phyloP scores from a whole-genome alignment of 2,797 vertebrate genomes.

The Darevskia mixta region DNA sequence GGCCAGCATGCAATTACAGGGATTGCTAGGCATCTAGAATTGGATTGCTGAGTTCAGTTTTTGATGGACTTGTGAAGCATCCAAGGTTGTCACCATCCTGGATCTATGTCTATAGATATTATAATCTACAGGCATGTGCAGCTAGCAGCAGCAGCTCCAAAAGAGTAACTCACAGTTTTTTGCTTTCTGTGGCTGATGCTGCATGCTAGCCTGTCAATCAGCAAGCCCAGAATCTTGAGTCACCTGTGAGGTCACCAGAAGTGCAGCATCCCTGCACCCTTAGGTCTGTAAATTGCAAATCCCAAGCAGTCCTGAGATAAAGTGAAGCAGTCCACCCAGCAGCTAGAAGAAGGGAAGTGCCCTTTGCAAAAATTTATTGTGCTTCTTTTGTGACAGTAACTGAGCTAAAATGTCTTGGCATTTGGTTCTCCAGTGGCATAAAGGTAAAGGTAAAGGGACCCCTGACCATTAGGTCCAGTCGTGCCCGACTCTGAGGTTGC shows the following conservation, averaged over 20 bases:
- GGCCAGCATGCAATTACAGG: neutral
- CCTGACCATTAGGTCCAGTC: too few relatives aligned
- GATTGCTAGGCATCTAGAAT: neutral
- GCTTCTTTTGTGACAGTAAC: neutral
- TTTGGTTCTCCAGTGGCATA: neutral
- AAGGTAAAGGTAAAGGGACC: too few relatives aligned
- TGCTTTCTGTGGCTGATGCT: neutral
- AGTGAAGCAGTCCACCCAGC: neutral
- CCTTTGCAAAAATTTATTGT: too few relatives aligned
- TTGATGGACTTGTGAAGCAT: neutral
- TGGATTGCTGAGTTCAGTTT: neutral
- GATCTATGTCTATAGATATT: neutral
- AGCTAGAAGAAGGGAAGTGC: too few relatives aligned
- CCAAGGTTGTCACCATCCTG: neutral
- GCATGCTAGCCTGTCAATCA: neutral
- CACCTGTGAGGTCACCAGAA: neutral
- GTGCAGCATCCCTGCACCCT: neutral
- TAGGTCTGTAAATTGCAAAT: neutral
- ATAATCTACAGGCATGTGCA: neutral
- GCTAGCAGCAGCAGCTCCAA: neutral
- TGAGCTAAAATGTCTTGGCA: neutral
- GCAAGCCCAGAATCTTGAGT: neutral
- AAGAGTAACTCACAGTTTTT: neutral
- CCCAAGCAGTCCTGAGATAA: neutral
- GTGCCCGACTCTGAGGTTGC: too few relatives aligned